Conservation (phyloP, 1,140 invertebrate genomes). For the Psilanteris sp. region DNA sequence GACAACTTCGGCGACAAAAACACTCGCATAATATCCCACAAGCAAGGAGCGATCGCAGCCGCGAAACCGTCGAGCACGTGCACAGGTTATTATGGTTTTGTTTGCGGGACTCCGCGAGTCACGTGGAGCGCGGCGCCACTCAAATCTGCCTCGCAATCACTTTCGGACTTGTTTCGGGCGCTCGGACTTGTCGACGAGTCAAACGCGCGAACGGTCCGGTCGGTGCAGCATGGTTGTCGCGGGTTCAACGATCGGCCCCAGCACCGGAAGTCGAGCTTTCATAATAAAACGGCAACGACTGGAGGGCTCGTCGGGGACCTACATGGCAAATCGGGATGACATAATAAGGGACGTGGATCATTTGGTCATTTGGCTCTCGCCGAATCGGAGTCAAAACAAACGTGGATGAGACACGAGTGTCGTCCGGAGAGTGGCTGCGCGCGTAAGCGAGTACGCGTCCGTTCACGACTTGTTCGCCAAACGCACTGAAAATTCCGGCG, state of each 20-base stretch:
- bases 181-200: no score
- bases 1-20: no score
- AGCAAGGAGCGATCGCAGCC: not conserved
- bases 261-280: slow-evolving; percentile 19
- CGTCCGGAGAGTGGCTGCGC: slow-evolving; percentile 56
- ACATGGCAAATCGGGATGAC: slow-evolving; percentile 5
- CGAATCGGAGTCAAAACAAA: no score
- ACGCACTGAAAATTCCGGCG: slow-evolving; percentile 77
- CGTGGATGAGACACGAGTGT: slow-evolving; percentile 19
- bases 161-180: no score
- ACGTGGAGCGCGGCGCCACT: slow-evolving; percentile 64
- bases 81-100: slow-evolving; percentile 40
- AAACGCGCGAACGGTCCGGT: no score
- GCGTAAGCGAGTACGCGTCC: slow-evolving; percentile 68
- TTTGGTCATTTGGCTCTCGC: no score
- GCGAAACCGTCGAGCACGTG: slow-evolving; percentile 12
- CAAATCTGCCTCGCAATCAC: slow-evolving; percentile 23
- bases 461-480: slow-evolving; percentile 79
- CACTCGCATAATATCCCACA: slow-evolving; percentile 32
- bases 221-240: no score
- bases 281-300: slow-evolving; percentile 1
- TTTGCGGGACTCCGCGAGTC: slow-evolving; percentile 58
- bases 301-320: slow-evolving; percentile 12
- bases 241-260: no score
- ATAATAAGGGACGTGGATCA: slow-evolving; percentile 3